phyloP scores from a whole-genome alignment of 1,140 invertebrate genomes.

The Pinna nobilis region DNA sequence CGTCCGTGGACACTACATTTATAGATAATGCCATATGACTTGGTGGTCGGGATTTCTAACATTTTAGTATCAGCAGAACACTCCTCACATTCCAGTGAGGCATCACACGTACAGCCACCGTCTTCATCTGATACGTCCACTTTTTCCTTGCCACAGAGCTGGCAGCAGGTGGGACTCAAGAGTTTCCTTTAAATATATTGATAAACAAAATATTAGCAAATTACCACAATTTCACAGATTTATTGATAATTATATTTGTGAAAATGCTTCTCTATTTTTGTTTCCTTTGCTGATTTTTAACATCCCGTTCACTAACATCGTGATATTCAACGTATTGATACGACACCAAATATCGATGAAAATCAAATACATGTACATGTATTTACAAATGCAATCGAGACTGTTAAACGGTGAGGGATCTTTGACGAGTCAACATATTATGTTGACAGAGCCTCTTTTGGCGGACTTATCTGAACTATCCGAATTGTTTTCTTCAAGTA shows the following conservation, averaged over 20 bases:
- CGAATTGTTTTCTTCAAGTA: no score
- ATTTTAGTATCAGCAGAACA: slow-evolving; percentile 1
- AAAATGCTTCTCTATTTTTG: no score
- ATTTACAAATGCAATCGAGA: no score
- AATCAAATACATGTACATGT: background rate
- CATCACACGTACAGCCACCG: background rate
- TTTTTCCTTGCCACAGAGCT: slow-evolving; percentile 91
- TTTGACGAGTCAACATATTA: no score
- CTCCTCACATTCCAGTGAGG: background rate
- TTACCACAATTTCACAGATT: no score
- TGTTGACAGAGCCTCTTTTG: no score
- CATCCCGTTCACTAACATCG: background rate
- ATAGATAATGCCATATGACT: background rate
- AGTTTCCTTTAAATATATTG: slow-evolving; percentile 82
- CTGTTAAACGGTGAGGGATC: no score
- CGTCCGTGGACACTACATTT: slow-evolving; percentile 1
- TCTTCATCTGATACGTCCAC: background rate
- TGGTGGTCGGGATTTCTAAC: background rate
- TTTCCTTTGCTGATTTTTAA: no score
- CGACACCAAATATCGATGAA: background rate
- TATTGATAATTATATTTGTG: no score
- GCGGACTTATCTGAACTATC: no score
- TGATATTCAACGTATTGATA: background rate
- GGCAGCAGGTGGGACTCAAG: slow-evolving; percentile 95
- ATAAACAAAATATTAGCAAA: no score